Percentiles rank a stretch among this genome's conserved stretches.
phyloP scores from a whole-genome alignment of 2,888 invertebrate species.

The Melitaea athalia region DNA sequence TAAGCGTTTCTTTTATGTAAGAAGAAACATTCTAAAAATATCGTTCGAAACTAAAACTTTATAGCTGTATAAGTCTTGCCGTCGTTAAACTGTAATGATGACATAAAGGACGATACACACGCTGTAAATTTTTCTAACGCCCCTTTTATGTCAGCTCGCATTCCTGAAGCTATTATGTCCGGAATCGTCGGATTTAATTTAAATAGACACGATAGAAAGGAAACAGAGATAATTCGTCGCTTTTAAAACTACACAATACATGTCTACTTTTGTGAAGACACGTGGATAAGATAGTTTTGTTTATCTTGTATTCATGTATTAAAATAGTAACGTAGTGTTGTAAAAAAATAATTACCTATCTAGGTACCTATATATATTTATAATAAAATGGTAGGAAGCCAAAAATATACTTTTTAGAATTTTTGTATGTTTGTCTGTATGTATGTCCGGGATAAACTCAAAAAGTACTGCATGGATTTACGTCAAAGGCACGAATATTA shows the following conservation, averaged over 20 bases:
- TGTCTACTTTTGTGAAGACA: not conserved
- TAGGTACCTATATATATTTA: too few relatives aligned
- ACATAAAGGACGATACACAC: constrained; percentile 31
- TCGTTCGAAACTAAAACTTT: constrained; percentile 20
- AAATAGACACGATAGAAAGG: not conserved
- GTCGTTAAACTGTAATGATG: constrained; percentile 36
- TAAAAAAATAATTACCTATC: too few relatives aligned
- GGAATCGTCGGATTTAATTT: constrained; percentile 1
- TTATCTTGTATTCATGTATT: not conserved
- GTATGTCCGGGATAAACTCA: too few relatives aligned
- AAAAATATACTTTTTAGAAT: too few relatives aligned
- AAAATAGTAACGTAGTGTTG: too few relatives aligned
- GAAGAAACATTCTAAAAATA: constrained; percentile 11
- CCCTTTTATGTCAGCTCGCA: constrained; percentile 28
- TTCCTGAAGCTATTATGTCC: constrained; percentile 25
- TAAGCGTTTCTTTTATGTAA: too few relatives aligned
- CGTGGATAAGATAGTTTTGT: not conserved
- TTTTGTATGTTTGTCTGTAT: too few relatives aligned
- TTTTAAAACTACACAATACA: not conserved
- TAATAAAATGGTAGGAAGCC: too few relatives aligned
- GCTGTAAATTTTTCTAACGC: constrained; percentile 38
- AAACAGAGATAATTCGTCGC: not conserved
- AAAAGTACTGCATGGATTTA: too few relatives aligned
- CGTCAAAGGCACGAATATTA: too few relatives aligned
- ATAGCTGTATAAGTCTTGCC: constrained; percentile 25